These are phyloP conservation scores for Albula goreensis DNA, from an alignment of 2,113 vertebrate species.

Conservation along the genomic window DNA sequence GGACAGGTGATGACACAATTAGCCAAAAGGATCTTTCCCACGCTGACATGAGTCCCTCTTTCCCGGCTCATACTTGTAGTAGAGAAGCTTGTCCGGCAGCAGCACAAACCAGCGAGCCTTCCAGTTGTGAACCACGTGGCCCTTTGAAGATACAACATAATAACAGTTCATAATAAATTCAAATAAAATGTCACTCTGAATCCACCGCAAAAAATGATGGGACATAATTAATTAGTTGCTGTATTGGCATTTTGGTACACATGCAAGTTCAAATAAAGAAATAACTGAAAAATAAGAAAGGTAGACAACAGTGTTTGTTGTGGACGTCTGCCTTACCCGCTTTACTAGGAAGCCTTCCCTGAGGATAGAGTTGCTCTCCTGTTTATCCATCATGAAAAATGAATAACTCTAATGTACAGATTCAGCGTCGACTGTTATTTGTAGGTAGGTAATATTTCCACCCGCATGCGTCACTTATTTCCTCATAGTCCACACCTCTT, in stretches of 20 bases:
- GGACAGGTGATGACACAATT: conserved; percentile 85
- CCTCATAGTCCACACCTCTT: background rate
- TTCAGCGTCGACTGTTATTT: conserved; percentile 2
- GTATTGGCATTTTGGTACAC: too few species aligned
- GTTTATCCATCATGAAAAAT: conserved; percentile 43
- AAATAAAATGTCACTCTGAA: background rate
- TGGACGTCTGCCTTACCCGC: conserved; percentile 71
- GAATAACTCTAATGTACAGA: background rate
- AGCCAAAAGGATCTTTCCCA: conserved; percentile 79
- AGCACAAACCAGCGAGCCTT: conserved; percentile 92
- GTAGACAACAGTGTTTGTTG: background rate
- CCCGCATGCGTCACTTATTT: conserved; percentile 1
- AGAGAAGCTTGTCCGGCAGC: conserved; percentile 83
- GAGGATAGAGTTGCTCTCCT: conserved; percentile 58
- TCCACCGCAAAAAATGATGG: background rate
- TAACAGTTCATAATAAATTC: background rate
- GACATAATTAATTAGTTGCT: background rate
- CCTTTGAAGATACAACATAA: conserved; percentile 60
- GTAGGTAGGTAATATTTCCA: background rate
- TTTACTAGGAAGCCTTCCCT: conserved; percentile 93
- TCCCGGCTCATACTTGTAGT: conserved; percentile 85
- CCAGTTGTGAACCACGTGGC: conserved; percentile 94
- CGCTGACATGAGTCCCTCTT: conserved; percentile 79
- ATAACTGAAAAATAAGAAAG: too few species aligned
- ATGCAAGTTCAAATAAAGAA: too few species aligned